phyloP scores from a whole-genome alignment of 2,888 invertebrate species.

The Frankliniella fusca region DNA sequence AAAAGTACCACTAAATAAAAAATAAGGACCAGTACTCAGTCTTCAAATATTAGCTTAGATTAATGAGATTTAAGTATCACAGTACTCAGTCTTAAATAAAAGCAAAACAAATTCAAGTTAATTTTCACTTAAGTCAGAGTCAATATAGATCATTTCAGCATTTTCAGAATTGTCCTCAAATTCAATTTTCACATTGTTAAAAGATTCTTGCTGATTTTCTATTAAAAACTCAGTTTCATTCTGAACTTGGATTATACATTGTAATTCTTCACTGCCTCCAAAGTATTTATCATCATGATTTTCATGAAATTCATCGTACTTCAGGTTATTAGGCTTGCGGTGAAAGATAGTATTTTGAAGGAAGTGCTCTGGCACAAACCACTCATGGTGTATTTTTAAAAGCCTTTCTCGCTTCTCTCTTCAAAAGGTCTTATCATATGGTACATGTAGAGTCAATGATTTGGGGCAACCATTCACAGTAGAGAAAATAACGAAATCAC shows the following conservation, averaged over 20 bases:
- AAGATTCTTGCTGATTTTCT: background rate
- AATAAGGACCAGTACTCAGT: too few species aligned
- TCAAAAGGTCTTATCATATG: background rate
- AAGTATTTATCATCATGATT: background rate
- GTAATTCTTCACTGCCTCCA: background rate
- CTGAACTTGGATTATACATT: background rate
- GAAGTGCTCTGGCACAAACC: too few species aligned
- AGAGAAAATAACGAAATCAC: constrained; percentile 23
- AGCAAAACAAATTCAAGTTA: too few species aligned
- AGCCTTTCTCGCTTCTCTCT: background rate
- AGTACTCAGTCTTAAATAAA: too few species aligned
- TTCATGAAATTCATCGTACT: background rate
- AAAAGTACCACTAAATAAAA: too few species aligned
- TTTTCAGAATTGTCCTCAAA: background rate
- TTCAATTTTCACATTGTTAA: background rate
- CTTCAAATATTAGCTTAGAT: too few species aligned
- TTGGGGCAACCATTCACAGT: background rate
- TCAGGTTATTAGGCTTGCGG: background rate
- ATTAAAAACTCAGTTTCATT: background rate
- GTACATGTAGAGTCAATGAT: background rate
- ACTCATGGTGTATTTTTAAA: background rate
- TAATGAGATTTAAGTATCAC: too few species aligned
- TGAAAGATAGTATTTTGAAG: background rate
- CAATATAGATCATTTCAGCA: background rate
- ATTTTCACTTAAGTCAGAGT: too few species aligned